Conservation (phyloP, 2,113 vertebrate species). For the Accipiter virgatus region DNA sequence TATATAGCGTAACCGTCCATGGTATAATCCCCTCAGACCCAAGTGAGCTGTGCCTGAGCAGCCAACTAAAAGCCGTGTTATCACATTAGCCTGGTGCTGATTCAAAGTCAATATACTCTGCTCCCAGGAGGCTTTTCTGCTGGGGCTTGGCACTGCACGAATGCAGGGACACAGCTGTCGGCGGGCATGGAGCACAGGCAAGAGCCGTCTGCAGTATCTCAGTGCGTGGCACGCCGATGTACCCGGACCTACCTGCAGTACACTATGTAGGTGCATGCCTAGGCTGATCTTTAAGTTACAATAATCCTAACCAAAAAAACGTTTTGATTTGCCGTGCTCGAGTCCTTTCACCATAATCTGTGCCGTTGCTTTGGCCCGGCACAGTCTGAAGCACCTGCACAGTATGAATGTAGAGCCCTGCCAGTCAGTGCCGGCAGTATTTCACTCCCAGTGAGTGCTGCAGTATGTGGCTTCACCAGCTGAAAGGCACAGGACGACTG, state of each 20-base stretch:
- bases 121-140: not conserved
- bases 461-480: not conserved
- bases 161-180: not conserved
- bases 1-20: fast-evolving
- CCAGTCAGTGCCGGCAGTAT: not conserved
- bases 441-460: not conserved
- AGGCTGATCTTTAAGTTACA: not conserved
- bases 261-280: not conserved
- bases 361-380: not conserved
- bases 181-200: not conserved
- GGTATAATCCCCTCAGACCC: not conserved
- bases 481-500: not conserved
- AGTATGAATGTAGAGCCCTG: not conserved
- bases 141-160: not conserved
- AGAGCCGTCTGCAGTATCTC: fast-evolving
- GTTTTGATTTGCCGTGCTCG: not conserved
- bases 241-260: not conserved
- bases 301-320: not conserved
- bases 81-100: not conserved
- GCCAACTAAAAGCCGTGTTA: not conserved
- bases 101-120: not conserved
- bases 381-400: not conserved
- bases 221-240: fast-evolving
- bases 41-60: not conserved
- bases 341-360: not conserved